A percentile compares a stretch with the other conserved stretches of the same genome.
These are phyloP conservation scores for Meandrusa payeni DNA, from an alignment of 2,888 invertebrate species.

Conservation along the genomic window DNA sequence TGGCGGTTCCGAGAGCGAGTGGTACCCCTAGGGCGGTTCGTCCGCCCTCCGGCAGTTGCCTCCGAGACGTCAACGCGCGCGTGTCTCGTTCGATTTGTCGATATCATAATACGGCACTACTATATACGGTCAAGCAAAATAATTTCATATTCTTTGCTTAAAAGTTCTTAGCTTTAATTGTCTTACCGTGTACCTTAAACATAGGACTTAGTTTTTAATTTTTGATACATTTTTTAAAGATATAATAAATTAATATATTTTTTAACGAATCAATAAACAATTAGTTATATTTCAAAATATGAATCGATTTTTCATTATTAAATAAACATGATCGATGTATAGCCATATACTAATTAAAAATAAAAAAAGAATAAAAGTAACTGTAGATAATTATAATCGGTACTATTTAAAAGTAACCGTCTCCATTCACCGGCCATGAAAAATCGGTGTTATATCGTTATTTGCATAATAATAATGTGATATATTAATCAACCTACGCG, in stretches of 20 bases:
- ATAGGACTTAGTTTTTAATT: too few relatives aligned
- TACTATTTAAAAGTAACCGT: conserved; percentile 45
- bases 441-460: conserved; percentile 55
- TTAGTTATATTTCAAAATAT: too few relatives aligned
- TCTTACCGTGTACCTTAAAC: too few relatives aligned
- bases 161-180: too few relatives aligned
- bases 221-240: too few relatives aligned
- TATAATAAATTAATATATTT: too few relatives aligned
- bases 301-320: conserved; percentile 4
- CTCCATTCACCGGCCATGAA: conserved; percentile 48
- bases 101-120: too few relatives aligned
- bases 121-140: too few relatives aligned
- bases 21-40: conserved; percentile 62
- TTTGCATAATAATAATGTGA: conserved; percentile 45
- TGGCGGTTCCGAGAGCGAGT: conserved; percentile 37
- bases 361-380: conserved; percentile 22
- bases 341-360: conserved; percentile 11
- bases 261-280: too few relatives aligned
- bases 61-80: conserved; percentile 58
- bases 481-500: conserved; percentile 18
- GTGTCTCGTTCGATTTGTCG: conserved; percentile 37
- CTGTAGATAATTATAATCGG: conserved; percentile 36
- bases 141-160: too few relatives aligned
- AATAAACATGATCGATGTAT: not conserved
- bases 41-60: conserved; percentile 74